A percentile compares a stretch with the other conserved stretches of the same genome.
These are phyloP conservation scores for Diarsia mendica DNA, from an alignment of 2,888 invertebrate genomes.

Conservation along the genomic window DNA sequence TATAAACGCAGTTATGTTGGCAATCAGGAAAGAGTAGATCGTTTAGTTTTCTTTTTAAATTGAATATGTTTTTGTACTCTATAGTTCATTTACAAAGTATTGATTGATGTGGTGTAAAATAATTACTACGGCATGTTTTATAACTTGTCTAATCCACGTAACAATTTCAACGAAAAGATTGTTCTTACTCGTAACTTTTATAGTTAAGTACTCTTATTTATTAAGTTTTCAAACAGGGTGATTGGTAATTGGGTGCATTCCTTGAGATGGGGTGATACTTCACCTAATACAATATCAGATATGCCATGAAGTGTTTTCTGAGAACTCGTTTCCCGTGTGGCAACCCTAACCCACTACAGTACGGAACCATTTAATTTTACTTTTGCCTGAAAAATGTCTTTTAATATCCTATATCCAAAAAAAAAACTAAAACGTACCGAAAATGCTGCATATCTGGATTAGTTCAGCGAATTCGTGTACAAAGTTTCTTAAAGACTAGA, in stretches of 20 bases:
- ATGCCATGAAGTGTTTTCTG: neutral
- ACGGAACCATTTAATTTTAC: slow-evolving; percentile 69
- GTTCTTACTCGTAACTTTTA: too few relatives aligned
- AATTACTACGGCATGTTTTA: neutral
- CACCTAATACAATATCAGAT: too few relatives aligned
- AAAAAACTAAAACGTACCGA: slow-evolving; percentile 4
- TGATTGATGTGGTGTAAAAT: neutral
- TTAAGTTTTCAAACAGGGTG: too few relatives aligned
- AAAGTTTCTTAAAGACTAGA: slow-evolving; percentile 1
- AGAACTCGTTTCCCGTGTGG: neutral
- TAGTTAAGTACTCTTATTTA: too few relatives aligned
- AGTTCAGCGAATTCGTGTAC: neutral
- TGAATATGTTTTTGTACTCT: neutral
- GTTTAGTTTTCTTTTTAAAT: neutral
- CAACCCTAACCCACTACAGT: slow-evolving; percentile 57
- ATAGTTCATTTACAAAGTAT: neutral
- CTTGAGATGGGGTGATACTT: too few relatives aligned
- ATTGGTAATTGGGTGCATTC: too few relatives aligned
- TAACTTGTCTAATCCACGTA: too few relatives aligned
- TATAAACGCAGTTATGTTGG: neutral
- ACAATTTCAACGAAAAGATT: too few relatives aligned
- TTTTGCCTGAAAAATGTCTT: slow-evolving; percentile 65
- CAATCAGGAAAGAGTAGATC: neutral
- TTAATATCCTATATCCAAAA: slow-evolving; percentile 33
- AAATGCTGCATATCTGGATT: neutral